Base-by-base conservation (phyloP, 2,113 vertebrate species). In the Marmota flaviventris region DNA sequence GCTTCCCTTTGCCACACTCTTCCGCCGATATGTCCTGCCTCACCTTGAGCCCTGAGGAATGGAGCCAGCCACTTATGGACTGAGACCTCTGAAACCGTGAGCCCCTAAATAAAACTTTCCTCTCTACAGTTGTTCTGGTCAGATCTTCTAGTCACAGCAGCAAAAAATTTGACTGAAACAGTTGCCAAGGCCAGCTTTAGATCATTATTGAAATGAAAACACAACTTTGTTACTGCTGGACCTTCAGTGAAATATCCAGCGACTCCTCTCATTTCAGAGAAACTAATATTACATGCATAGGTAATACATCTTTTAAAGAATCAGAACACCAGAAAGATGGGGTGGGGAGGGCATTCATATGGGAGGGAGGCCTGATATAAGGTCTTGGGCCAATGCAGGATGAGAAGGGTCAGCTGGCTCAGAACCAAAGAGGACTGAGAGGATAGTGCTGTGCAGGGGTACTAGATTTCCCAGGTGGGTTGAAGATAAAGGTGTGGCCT, bases 231-330 rank as follows among this genome's bases (percentile, higher is more conserved):
- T 91, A 77, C 17, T 4, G 32, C 76, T 61, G 16, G 42, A 56
- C 67, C 53, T 42, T 83, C 53, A 87, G 56, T 51, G 92, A 86
- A 24, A 78, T 45, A 84, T 10, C 53, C 24, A 95, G 27, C 85
- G 86, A 91, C 24, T 48, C 34, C 12, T 92, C 18, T 72, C 34
- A 69, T 65, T 70, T 88, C 37, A 94, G 81, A 45, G 72, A 90
- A 94, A 70, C 12, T 76, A 73, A 45, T 85, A 61, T 25, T 65
- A 67, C 18, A 51, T 39, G 48, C 2, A 86, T 3, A 78, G 63
- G 67, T 18, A 82, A 51, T 51, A 51, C 29, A 84, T 70, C n/a
- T 67, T 82, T 93, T 88, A 70, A 48, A 84, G 76, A 92, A 87
- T 83, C 24, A 79, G 65, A 69, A 65, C 32, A 76, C 12, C 56